Percentiles rank a stretch among this genome's conserved stretches.
Conservation (phyloP, 2,113 vertebrate species). For the Bos indicus region DNA sequence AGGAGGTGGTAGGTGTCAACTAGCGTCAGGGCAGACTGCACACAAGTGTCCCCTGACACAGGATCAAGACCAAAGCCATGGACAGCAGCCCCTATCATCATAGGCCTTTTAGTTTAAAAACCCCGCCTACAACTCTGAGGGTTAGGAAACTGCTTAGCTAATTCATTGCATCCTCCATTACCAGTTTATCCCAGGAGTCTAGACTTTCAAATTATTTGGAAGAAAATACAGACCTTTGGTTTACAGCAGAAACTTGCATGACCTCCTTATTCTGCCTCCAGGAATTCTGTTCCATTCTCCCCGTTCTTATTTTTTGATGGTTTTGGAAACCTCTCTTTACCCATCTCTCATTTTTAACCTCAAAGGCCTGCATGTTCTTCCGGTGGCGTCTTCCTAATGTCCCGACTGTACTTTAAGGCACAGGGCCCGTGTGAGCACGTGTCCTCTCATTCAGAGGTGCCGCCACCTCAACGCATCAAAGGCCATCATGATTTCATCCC, state of each 20-base stretch:
- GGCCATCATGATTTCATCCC: not conserved
- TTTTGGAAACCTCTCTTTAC: not conserved
- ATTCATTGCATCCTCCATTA: not conserved
- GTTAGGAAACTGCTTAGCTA: not conserved
- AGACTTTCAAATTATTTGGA: not conserved
- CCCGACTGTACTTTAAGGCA: not conserved
- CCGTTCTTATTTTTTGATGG: not conserved
- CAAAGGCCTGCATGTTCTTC: not conserved
- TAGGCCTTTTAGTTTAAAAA: not conserved
- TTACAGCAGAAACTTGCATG: not conserved
- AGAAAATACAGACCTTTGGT: not conserved
- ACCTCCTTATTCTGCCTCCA: not conserved
- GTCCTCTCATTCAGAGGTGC: not conserved
- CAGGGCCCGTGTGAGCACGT: fast-evolving
- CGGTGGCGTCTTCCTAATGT: not conserved
- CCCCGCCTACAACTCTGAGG: not conserved
- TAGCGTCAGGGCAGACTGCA: fast-evolving
- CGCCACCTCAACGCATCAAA: not conserved
- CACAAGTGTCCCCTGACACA: not conserved
- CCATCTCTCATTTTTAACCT: not conserved
- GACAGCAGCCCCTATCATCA: fast-evolving
- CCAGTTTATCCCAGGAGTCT: not conserved
- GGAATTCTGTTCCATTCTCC: not conserved
- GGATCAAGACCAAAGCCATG: not conserved
- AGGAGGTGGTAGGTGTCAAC: not conserved